Percentiles rank a stretch among this genome's conserved stretches.
Evolutionary conservation across 2,888 invertebrate species (phyloP).

Genomic region (Stictocephala bisonia): DNA sequence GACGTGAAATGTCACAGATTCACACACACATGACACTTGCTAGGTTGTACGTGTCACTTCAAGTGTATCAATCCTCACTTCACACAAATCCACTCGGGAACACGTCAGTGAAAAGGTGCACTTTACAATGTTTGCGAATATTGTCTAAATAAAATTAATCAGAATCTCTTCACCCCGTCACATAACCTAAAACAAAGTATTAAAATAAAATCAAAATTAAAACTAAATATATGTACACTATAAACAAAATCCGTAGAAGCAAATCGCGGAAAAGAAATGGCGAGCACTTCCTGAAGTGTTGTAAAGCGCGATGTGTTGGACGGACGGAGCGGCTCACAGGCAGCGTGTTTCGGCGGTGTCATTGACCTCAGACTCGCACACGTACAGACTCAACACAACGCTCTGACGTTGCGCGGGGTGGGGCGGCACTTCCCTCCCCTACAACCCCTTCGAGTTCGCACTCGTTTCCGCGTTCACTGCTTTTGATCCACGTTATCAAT

Average conservation of each 20-base stretch:
- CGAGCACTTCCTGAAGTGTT: constrained; percentile 14
- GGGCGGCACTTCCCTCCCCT: constrained; percentile 4
- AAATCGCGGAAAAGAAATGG: constrained; percentile 1
- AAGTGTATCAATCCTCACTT: too few species aligned
- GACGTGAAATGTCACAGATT: too few species aligned
- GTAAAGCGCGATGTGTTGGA: constrained; percentile 16
- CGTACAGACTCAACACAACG: constrained; percentile 31
- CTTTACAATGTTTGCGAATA: too few species aligned
- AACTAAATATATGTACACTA: constrained; percentile 17
- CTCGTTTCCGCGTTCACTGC: constrained; percentile 33
- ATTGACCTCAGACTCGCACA: background rate
- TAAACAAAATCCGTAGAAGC: background rate
- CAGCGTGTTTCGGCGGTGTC: constrained; percentile 36
- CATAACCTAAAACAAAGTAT: background rate
- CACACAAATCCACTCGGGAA: too few species aligned
- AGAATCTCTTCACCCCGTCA: too few species aligned
- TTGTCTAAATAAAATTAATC: too few species aligned
- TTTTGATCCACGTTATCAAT: constrained; percentile 37
- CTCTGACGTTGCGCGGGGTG: constrained; percentile 21
- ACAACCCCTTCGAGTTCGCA: background rate
- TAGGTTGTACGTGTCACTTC: too few species aligned
- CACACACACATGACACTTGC: too few species aligned
- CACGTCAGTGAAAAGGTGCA: too few species aligned
- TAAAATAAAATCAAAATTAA: too few species aligned
- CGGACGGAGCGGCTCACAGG: background rate